These are phyloP conservation scores for Macrophya alboannulata DNA, from an alignment of 2,888 invertebrate species.

Conservation along the genomic window DNA sequence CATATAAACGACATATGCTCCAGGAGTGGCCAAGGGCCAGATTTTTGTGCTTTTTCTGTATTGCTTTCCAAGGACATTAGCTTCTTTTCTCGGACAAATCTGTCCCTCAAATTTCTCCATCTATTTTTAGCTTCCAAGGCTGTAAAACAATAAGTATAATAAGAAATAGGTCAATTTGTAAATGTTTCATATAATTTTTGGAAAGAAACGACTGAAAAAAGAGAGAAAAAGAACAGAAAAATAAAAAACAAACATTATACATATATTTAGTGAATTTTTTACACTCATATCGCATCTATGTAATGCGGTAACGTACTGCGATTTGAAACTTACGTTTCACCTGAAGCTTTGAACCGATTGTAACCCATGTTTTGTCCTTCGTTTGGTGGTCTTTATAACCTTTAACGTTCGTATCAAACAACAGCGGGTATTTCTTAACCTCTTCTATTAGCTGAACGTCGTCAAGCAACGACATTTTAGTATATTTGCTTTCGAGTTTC, in stretches of 20 bases:
- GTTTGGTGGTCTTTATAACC: slow-evolving; percentile 50
- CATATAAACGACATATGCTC: slow-evolving; percentile 57
- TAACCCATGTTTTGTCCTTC: slow-evolving; percentile 55
- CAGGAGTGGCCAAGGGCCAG: slow-evolving; percentile 49
- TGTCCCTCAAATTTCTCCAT: slow-evolving; percentile 55
- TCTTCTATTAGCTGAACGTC: slow-evolving; percentile 57
- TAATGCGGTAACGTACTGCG: slow-evolving; percentile 33
- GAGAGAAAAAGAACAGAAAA: neutral
- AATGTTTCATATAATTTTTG: neutral
- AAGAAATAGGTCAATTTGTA: neutral
- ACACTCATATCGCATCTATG: neutral
- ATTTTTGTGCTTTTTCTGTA: slow-evolving; percentile 31
- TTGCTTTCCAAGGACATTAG: slow-evolving; percentile 48
- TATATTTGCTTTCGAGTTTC: neutral
- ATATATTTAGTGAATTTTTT: neutral
- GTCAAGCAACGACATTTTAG: slow-evolving; percentile 55
- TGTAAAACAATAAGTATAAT: neutral
- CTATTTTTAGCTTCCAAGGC: slow-evolving; percentile 54
- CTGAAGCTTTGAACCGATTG: slow-evolving; percentile 51
- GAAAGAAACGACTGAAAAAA: neutral
- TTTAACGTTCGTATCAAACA: slow-evolving; percentile 53
- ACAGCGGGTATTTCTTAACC: slow-evolving; percentile 55
- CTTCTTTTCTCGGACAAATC: slow-evolving; percentile 56
- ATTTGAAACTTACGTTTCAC: slow-evolving; percentile 55
- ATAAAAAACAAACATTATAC: too few relatives aligned